Evolutionary conservation across 2,113 vertebrate species (phyloP).

Genomic region (Onychorhynchus coronatus): DNA sequence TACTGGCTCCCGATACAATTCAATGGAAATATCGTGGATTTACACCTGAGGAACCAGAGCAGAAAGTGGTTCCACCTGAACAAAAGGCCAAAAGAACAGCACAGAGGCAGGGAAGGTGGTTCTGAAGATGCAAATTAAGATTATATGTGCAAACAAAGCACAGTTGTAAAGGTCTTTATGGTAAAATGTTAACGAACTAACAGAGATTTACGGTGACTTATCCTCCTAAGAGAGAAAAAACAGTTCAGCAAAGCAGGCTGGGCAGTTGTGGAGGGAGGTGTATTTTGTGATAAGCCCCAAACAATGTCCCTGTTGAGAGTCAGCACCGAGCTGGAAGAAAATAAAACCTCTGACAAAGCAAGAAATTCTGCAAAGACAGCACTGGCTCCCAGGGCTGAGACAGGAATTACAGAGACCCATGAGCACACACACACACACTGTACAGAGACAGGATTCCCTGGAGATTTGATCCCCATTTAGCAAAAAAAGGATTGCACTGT

Average conservation of each 20-base stretch:
- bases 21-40: neutral
- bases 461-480: neutral
- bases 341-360: constrained; percentile 34
- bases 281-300: constrained; percentile 22
- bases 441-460: neutral
- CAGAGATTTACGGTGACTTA: neutral
- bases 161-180: neutral
- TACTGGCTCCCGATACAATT: neutral
- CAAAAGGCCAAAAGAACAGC: neutral
- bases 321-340: constrained; percentile 8
- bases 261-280: neutral
- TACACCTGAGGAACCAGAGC: neutral
- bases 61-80: neutral
- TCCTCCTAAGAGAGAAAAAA: neutral
- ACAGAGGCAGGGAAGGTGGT: neutral
- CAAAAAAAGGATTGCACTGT: neutral
- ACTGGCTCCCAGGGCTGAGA: neutral
- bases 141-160: neutral
- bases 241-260: neutral
- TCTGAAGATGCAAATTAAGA: neutral
- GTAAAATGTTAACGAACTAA: neutral
- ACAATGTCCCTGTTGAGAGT: constrained; percentile 16
- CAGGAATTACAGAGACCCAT: neutral
- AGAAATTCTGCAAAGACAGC: constrained; percentile 52
- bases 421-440: neutral